These are phyloP conservation scores for Microplitis deprimator DNA, from an alignment of 2,888 invertebrate species.

Conservation along the genomic window DNA sequence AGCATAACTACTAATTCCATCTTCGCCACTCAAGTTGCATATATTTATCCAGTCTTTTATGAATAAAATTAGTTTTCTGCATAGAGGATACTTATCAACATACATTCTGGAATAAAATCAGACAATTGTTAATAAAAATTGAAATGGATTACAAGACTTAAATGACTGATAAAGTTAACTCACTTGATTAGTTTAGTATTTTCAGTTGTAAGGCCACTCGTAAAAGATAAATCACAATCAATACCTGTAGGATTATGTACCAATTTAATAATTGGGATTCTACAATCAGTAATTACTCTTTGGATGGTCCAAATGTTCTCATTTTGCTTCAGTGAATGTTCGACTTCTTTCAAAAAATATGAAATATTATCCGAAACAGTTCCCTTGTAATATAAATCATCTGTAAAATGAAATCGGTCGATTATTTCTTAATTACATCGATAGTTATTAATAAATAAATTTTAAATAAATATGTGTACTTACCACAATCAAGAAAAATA, in stretches of 20 bases:
- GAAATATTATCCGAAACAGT: background rate
- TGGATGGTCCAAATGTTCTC: conserved; percentile 61
- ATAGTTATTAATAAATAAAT: background rate
- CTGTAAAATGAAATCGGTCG: background rate
- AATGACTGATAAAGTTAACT: conserved; percentile 53
- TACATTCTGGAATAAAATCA: conserved; percentile 64
- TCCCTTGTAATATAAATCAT: background rate
- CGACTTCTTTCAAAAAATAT: conserved; percentile 29
- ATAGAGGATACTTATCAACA: conserved; percentile 67
- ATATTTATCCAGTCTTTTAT: conserved; percentile 75
- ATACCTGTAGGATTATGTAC: conserved; percentile 71
- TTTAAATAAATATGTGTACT: conserved; percentile 34
- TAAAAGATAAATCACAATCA: conserved; percentile 77
- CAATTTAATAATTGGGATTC: conserved; percentile 77
- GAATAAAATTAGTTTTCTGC: conserved; percentile 74
- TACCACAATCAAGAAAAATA: conserved; percentile 63
- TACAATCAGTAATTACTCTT: conserved; percentile 70
- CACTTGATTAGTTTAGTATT: conserved; percentile 74
- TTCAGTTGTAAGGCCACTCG: conserved; percentile 75
- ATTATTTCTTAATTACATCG: too few relatives aligned
- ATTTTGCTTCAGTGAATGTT: conserved; percentile 45
- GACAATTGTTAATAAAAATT: conserved; percentile 24
- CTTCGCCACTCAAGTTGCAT: conserved; percentile 62
- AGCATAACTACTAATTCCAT: conserved; percentile 73
- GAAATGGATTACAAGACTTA: conserved; percentile 38